Evolutionary conservation across 2,888 invertebrate species (phyloP).

Genomic region (Sturmia bella): DNA sequence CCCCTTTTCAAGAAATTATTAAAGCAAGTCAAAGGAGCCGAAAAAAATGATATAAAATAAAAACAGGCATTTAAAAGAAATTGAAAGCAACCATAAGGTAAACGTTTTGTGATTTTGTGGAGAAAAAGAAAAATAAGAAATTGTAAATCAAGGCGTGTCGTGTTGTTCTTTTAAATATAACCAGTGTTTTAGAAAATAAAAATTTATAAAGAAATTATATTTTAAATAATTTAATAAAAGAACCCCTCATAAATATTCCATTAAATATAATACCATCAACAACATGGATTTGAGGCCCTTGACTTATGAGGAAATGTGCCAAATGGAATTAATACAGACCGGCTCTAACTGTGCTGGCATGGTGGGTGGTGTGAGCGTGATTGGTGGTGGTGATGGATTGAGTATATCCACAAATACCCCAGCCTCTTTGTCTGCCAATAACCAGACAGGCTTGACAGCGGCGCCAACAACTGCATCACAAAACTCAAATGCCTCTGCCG

Average conservation of each 20-base stretch:
- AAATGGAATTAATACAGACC: conserved; percentile 79
- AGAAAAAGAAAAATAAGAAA: not conserved
- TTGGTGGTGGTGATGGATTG: conserved; percentile 21
- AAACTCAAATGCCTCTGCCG: conserved; percentile 65
- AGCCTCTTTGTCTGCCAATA: conserved; percentile 20
- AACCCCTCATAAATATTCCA: not conserved
- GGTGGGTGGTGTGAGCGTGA: conserved; percentile 23
- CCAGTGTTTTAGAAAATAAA: not conserved
- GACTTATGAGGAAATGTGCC: conserved; percentile 80
- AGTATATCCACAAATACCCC: conserved; percentile 53
- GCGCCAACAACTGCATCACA: conserved; percentile 22
- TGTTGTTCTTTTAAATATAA: conserved; percentile 35
- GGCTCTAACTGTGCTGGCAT: conserved; percentile 48
- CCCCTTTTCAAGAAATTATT: not conserved
- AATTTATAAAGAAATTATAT: conserved; percentile 15
- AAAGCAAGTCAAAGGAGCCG: conserved; percentile 5
- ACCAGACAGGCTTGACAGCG: conserved; percentile 57
- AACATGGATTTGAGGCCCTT: conserved; percentile 80
- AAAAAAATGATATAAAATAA: not conserved
- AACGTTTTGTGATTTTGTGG: not conserved
- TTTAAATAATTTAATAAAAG: not conserved
- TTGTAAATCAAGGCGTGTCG: conserved; percentile 55
- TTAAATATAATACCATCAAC: not conserved
- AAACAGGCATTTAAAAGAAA: not conserved
- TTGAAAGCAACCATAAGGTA: no score